Base-by-base conservation (phyloP, 2,888 invertebrate species). In the Eudemis profundana region DNA sequence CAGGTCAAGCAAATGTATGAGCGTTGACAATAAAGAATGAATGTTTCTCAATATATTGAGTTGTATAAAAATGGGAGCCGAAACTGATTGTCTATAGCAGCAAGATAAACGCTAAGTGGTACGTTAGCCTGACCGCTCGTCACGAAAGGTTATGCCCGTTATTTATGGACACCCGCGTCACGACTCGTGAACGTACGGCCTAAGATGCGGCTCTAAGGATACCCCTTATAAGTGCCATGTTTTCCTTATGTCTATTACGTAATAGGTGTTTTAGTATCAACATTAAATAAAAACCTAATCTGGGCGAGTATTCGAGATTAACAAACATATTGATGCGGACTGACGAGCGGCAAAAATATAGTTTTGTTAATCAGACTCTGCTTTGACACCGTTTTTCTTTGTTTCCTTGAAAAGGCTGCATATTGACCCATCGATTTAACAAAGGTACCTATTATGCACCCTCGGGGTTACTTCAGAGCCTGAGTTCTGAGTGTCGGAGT, bases 111-210 rank as follows among this genome's bases (percentile, higher is more conserved):
- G 73, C 73, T 77, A 80, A 81, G 82, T 83, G 83, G 81, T 70
- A 74, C 59, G 64, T 59, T 57, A 77, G 74, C 69, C 76, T 72
- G 76, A 68, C 65, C 69, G 75, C 69, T 79, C 78, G 76, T 83
- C 83, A 82, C 82, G 81, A 83, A 81, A 83, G 84, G 83, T 83
- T 79, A 82, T 75, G 71, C 68, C 72, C 72, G 75, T 81, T 81
- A 79, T 82, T 83, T 81, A 82, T 83, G 70, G 77, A 60, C 63
- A 57, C 67, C 69, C 50, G 69, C 70, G 76, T 81, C 82, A 81
- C 82, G 82, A 81, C 71, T 73, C 64, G 68, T 69, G 69, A 70
- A 69, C 71, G 71, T 72, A 73, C 71, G 67, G 74, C 51, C 38
- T 44, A 27, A 38, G 51, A 42, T 23, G 54, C 21, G 33, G 40